Evolutionary conservation across 2,797 vertebrate genomes (phyloP).

Genomic region (Amblyraja radiata): DNA sequence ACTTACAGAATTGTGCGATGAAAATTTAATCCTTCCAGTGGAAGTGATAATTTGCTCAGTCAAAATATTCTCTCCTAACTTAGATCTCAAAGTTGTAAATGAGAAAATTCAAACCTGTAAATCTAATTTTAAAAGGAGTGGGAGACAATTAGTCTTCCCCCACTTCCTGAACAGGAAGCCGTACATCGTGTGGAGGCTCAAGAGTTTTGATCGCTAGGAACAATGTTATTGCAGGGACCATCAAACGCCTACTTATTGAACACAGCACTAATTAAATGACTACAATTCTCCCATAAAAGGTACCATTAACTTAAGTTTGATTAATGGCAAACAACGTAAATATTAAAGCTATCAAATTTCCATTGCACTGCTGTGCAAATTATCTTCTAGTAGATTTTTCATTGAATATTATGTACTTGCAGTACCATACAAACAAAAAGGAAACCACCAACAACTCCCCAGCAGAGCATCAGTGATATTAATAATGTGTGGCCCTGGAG

Average conservation of each 20-base stretch:
- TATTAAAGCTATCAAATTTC: not conserved
- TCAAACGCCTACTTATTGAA: slow-evolving; percentile 48
- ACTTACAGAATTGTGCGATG: not conserved
- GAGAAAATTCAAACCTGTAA: slow-evolving; percentile 46
- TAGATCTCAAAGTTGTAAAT: slow-evolving; percentile 46
- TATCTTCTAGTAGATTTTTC: not conserved
- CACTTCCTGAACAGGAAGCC: slow-evolving; percentile 59
- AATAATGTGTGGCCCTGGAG: not conserved
- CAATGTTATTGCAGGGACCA: slow-evolving; percentile 47
- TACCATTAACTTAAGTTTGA: not conserved
- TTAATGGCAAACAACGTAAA: not conserved
- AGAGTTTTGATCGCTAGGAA: slow-evolving; percentile 53
- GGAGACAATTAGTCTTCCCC: slow-evolving; percentile 47
- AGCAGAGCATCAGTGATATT: not conserved
- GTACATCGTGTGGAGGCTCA: slow-evolving; percentile 57
- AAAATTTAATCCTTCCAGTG: slow-evolving; percentile 45
- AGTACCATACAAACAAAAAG: not conserved
- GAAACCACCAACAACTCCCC: not conserved
- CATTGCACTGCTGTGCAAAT: not conserved
- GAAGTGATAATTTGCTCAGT: slow-evolving; percentile 48
- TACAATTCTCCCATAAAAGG: not conserved
- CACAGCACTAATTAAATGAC: slow-evolving; percentile 39
- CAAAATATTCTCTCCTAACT: slow-evolving; percentile 46
- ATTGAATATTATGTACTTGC: not conserved
- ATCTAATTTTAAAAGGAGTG: slow-evolving; percentile 37